Conservation (phyloP, 2,797 vertebrate species). For the Sebastes ruberrimus region DNA sequence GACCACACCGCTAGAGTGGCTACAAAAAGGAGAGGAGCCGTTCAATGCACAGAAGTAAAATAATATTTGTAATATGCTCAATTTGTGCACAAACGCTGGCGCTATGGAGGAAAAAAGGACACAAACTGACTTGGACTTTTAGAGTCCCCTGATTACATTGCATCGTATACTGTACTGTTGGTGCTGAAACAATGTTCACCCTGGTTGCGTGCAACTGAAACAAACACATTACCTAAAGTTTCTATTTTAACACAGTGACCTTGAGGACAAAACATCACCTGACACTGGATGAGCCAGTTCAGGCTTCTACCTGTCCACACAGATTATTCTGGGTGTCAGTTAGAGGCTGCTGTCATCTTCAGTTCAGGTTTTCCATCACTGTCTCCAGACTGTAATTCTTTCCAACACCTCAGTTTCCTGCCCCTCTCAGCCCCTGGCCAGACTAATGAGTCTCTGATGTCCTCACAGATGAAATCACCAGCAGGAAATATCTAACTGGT, state of each 20-base stretch:
- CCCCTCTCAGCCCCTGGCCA: slow-evolving; percentile 45
- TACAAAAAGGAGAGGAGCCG: neutral
- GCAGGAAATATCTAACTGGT: slow-evolving; percentile 70
- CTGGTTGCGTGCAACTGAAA: neutral
- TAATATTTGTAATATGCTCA: neutral
- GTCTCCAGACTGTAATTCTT: slow-evolving; percentile 53
- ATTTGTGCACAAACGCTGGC: neutral
- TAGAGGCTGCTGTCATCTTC: slow-evolving; percentile 29
- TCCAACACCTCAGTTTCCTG: slow-evolving; percentile 65
- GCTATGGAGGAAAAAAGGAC: neutral
- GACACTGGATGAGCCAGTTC: slow-evolving; percentile 33
- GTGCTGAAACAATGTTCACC: neutral
- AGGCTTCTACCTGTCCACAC: slow-evolving; percentile 59
- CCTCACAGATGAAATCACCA: slow-evolving; percentile 71
- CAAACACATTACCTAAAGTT: slow-evolving; percentile 24
- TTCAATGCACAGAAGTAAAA: neutral
- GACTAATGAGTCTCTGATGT: slow-evolving; percentile 61
- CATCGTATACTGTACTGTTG: neutral
- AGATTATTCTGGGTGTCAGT: slow-evolving; percentile 49
- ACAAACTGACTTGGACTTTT: neutral
- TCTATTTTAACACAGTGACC: slow-evolving; percentile 56
- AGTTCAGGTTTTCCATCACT: slow-evolving; percentile 51
- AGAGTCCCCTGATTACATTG: neutral
- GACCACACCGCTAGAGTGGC: too few species aligned
- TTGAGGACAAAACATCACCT: slow-evolving; percentile 35